phyloP scores from a whole-genome alignment of 2,888 invertebrate genomes.

The Aricia artaxerxes region DNA sequence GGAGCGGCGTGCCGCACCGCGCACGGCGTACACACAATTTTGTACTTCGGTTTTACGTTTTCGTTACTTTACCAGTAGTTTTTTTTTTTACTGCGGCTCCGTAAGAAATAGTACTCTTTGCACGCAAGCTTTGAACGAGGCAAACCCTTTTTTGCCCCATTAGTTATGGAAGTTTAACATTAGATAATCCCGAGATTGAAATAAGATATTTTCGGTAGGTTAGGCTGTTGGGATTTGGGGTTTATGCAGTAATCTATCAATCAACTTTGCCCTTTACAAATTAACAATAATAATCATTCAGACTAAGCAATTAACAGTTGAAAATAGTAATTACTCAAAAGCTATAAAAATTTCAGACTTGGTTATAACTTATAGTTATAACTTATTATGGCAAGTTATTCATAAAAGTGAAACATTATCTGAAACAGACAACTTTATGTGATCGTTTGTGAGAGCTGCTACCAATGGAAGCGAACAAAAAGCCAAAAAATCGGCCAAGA shows the following conservation, averaged over 20 bases:
- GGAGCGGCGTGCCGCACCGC: background rate
- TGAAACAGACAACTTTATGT: constrained; percentile 1
- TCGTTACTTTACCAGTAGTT: background rate
- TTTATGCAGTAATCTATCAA: too few species aligned
- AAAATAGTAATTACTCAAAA: background rate
- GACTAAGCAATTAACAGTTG: too few species aligned
- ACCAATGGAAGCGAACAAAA: background rate
- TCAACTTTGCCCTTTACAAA: background rate
- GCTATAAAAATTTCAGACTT: background rate
- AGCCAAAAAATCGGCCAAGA: background rate
- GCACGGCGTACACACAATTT: background rate
- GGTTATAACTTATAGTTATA: background rate
- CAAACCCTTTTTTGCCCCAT: too few species aligned
- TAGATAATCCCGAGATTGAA: too few species aligned
- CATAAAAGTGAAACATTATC: constrained; percentile 16
- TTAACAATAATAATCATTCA: background rate
- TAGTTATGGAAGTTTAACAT: too few species aligned
- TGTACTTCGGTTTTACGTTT: background rate
- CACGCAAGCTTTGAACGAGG: too few species aligned
- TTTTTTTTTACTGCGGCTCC: background rate
- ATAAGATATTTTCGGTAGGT: too few species aligned
- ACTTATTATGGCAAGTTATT: background rate
- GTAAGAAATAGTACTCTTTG: too few species aligned
- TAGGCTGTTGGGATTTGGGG: too few species aligned
- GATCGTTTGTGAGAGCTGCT: background rate